Percentiles rank a stretch among this genome's conserved stretches.
Conservation (phyloP, 2,113 vertebrate genomes). For the Pseudopipra pipra region DNA sequence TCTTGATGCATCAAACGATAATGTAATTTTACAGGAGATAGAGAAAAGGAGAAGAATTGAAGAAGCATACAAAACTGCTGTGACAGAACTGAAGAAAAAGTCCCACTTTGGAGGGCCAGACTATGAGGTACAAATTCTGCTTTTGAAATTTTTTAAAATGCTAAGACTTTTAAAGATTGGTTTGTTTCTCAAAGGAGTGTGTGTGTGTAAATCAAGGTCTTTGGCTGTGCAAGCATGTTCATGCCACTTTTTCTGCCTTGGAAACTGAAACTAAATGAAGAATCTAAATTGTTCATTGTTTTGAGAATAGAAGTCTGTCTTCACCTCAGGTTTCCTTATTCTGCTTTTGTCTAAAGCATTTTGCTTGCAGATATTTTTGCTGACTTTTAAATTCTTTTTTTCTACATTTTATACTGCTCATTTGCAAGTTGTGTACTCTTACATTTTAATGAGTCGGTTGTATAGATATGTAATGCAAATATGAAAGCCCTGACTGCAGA, state of each 20-base stretch:
- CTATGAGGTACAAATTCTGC: slow-evolving; percentile 83
- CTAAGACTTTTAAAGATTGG: background rate
- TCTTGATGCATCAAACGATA: background rate
- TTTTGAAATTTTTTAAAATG: background rate
- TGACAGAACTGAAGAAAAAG: slow-evolving; percentile 92
- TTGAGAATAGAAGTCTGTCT: background rate
- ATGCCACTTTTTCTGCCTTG: background rate
- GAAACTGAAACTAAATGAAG: background rate
- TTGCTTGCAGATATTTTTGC: background rate
- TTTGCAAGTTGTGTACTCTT: background rate
- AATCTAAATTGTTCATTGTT: background rate
- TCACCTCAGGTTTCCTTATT: background rate
- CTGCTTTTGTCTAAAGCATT: background rate
- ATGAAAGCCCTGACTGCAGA: background rate
- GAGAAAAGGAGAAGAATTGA: slow-evolving; percentile 88
- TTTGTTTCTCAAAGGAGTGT: background rate
- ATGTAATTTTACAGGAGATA: slow-evolving; percentile 76
- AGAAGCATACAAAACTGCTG: slow-evolving; percentile 86
- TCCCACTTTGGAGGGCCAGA: slow-evolving; percentile 94
- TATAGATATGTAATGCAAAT: background rate
- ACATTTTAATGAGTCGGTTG: background rate
- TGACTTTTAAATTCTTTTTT: background rate
- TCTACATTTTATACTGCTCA: background rate
- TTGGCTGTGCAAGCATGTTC: background rate
- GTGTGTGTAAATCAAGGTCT: background rate